A percentile compares a stretch with the other conserved stretches of the same genome.
Evolutionary conservation across 2,888 invertebrate species (phyloP).

Genomic region (Ellobium chinense): DNA sequence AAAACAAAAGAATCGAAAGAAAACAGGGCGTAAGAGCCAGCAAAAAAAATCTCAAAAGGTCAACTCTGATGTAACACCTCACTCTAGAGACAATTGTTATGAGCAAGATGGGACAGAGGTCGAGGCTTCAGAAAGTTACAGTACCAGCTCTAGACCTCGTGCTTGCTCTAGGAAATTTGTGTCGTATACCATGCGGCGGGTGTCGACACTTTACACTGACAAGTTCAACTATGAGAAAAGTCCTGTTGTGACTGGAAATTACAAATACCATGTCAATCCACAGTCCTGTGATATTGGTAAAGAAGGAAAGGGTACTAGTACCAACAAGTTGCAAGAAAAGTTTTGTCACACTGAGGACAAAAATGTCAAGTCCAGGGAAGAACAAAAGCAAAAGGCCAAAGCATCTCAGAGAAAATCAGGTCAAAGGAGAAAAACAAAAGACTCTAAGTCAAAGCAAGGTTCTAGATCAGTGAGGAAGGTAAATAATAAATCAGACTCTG

Average conservation of each 20-base stretch:
- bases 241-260: too few species aligned
- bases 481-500: not conserved
- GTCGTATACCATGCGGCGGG: not conserved
- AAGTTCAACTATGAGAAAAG: not conserved
- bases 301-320: too few species aligned
- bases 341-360: too few species aligned
- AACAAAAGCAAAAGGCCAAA: too few species aligned
- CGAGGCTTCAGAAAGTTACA: not conserved
- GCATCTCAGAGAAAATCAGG: not conserved
- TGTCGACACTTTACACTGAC: not conserved
- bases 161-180: not conserved
- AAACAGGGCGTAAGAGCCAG: not conserved
- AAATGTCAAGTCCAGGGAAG: not conserved
- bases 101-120: not conserved
- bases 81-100: not conserved
- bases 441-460: too few species aligned
- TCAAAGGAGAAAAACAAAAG: too few species aligned
- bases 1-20: not conserved
- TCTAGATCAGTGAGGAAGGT: too few species aligned
- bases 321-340: not conserved
- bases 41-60: not conserved
- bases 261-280: too few species aligned
- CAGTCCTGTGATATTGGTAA: too few species aligned
- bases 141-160: not conserved
- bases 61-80: too few species aligned